These are phyloP conservation scores for Holacanthella duospinosa DNA, from an alignment of 2,888 invertebrate genomes.

Conservation along the genomic window DNA sequence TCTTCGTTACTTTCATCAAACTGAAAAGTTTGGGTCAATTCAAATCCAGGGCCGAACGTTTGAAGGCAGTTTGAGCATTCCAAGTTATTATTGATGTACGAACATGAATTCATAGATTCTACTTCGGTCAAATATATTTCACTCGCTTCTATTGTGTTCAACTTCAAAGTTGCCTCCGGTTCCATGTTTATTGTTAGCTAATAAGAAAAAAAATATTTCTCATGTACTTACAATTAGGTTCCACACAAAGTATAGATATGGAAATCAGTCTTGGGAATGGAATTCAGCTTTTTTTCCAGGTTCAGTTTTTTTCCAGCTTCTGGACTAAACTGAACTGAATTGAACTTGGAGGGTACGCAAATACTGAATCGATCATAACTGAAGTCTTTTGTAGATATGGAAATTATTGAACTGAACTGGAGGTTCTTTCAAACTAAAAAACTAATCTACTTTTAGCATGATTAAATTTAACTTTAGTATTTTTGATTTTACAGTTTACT, in stretches of 20 bases:
- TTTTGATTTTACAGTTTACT: too few species aligned
- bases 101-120: neutral
- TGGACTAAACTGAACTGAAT: neutral
- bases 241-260: neutral
- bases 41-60: neutral
- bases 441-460: too few species aligned
- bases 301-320: too few species aligned
- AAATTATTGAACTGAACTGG: too few species aligned
- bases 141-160: neutral
- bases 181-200: neutral
- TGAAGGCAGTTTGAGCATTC: neutral
- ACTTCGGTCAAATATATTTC: neutral
- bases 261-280: too few species aligned
- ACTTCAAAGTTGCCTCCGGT: neutral
- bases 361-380: too few species aligned
- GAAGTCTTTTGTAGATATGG: too few species aligned
- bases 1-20: neutral
- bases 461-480: too few species aligned
- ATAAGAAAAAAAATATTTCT: neutral
- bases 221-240: too few species aligned
- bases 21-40: neutral
- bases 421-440: too few species aligned
- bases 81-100: neutral
- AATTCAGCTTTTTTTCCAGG: too few species aligned
- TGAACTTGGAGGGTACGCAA: too few species aligned